Base-by-base conservation (phyloP, 2,797 vertebrate species). In the Tenualosa thibaudeaui region DNA sequence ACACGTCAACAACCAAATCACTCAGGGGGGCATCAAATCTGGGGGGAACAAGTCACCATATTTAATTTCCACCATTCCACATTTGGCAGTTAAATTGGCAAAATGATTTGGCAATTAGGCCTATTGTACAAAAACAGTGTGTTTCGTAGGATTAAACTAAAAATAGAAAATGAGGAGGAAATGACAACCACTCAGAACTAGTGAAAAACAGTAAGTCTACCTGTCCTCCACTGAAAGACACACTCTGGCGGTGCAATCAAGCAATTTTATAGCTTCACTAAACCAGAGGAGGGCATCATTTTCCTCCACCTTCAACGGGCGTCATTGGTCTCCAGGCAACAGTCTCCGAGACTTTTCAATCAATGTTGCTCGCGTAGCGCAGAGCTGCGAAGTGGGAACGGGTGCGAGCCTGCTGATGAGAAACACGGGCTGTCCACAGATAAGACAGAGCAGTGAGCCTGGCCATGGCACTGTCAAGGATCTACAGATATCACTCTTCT, bases 291-390 rank as follows among this genome's bases (percentile, higher is more conserved):
- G 92, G 94, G 93, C 94, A 86, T 43, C 54, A 46, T 84, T 83
- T 85, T 83, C 82, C 87, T 86, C 81, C 56, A 83, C 68, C 68
- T 84, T 26, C 54, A 37, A 84, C 40, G 91, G 93, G 95, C 94
- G 94, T 95, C 94, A 93, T 75, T 88, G 89, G 95, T 95, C 91
- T 94, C 95, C 90, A 85, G 90, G 94, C 94, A 96, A 95, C 95
- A 93, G 87, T 58, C 82, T 85, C 56, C 26, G 86, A 86, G 84
- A 81, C 81, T 87, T 83, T 75, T 86, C 84, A 87, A 83, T 89
- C 88, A 83, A 84, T 65, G 83, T 40, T 75, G 68, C 37, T 75
- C 13, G 68, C 37, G 37, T 37, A 31, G 37, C 82, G 58, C 37
- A 46, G 83, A 88, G 85, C 81, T 84, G 46, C 4, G 50, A 12